These are phyloP conservation scores for Cromileptes altivelis DNA, from an alignment of 2,113 vertebrate species.

Conservation along the genomic window DNA sequence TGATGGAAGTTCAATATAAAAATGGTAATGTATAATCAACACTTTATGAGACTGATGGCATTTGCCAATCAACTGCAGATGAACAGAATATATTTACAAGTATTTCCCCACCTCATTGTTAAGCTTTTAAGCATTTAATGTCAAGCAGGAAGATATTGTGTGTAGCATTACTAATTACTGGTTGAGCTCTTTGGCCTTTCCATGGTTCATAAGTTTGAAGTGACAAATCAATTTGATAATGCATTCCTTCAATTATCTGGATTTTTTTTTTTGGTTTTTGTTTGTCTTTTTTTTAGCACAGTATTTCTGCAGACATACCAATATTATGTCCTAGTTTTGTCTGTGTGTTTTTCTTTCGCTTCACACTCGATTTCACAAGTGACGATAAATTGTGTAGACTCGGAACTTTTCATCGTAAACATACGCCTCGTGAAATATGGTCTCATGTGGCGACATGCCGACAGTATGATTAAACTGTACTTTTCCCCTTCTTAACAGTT, in stretches of 20 bases:
- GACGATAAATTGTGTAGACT: constrained; percentile 10
- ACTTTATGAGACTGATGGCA: constrained; percentile 62
- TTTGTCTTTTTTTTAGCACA: background rate
- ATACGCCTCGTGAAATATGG: constrained; percentile 13
- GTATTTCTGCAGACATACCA: background rate
- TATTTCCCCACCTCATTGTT: constrained; percentile 42
- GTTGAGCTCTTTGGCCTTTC: constrained; percentile 9
- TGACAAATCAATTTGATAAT: constrained; percentile 43
- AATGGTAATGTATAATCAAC: constrained; percentile 82
- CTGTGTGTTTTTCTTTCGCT: background rate
- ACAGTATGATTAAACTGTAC: constrained; percentile 32
- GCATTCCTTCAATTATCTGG: constrained; percentile 2
- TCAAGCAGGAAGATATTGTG: constrained; percentile 37
- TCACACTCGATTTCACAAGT: constrained; percentile 15
- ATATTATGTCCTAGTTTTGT: background rate
- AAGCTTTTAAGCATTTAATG: constrained; percentile 64
- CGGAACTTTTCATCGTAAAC: constrained; percentile 18
- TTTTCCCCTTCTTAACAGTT: constrained; percentile 18
- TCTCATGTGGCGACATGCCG: constrained; percentile 15
- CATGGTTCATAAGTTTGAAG: constrained; percentile 35
- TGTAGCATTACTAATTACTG: constrained; percentile 43
- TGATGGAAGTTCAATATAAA: constrained; percentile 82
- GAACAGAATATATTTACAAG: constrained; percentile 55
- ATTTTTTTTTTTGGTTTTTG: too few species aligned
- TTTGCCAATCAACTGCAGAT: constrained; percentile 80